Evolutionary conservation across 2,888 invertebrate genomes (phyloP), one percentile per base, ranked within the genome.

Genomic region (Cryptocephalus moraei): DNA sequence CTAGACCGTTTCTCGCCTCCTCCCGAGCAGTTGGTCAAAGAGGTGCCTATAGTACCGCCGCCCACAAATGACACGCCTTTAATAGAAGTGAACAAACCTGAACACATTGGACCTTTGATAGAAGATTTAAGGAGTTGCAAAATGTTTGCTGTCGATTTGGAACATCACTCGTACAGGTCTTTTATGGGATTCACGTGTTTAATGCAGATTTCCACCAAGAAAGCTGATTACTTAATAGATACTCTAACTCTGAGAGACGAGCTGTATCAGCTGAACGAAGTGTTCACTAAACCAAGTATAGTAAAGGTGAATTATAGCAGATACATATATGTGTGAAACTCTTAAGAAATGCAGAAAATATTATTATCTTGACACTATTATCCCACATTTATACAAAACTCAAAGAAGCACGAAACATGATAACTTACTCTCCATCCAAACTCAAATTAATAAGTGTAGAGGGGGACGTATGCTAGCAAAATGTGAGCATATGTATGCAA

Each of bases 111-210:
- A 41, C 68, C 73, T 2, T 72, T 95, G 39, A 62, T 89, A 2
- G 67, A 77, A 1, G 83, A 85, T 51, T 72, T 99, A 49, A 73
- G 74, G 39, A 70, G 70, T 1, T 79, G 81, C n/a, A 69, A 73
- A 2, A 87, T 87, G 65, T 78, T 97, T 45, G 92, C 93, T 0
- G 80, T 97, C 1, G 97, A 97, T 74, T 74, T 97, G 43, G 90
- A 90, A 75, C 93, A 95, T 69, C 95, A 99, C 69, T 85, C 87
- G 0, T 94, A 91, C 64, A 78, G 96, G 49, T 84, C 87, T 0
- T 99, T 88, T 67, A 86, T 88, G 74, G 99, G 97, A 0, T 82
- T 97, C 46, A 93, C 96, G 0, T 99, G 97, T 67, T 75, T 99
- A 2, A 83, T 99, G 70, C 97, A 99, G 74, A 87, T 99, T 58